Percentiles rank a stretch among this genome's conserved stretches.
Evolutionary conservation across 2,888 invertebrate species (phyloP).

Genomic region (Biston stratarius): DNA sequence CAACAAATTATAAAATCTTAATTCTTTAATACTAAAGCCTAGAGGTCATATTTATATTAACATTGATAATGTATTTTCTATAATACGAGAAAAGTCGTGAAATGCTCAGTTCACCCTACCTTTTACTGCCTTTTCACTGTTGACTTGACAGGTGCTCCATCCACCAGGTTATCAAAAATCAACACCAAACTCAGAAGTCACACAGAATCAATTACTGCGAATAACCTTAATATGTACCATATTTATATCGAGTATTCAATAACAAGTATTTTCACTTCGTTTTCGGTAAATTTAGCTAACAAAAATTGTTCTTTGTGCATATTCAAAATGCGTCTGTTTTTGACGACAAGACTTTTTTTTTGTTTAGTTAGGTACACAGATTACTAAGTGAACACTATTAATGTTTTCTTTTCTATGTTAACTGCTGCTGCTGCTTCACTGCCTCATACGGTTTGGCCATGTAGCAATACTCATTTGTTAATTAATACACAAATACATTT

Average conservation of each 20-base stretch:
- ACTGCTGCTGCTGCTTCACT: not conserved
- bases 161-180: conserved; percentile 30
- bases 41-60: too few species aligned
- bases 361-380: too few species aligned
- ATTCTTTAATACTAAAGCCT: not conserved
- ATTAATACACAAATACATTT: too few species aligned
- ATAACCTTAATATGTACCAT: not conserved
- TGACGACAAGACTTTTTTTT: not conserved
- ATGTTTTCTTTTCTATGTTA: too few species aligned
- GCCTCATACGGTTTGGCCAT: not conserved
- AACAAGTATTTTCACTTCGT: not conserved
- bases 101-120: conserved; percentile 54
- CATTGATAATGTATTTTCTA: conserved; percentile 6
- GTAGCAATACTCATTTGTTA: too few species aligned
- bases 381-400: too few species aligned
- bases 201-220: conserved; percentile 13
- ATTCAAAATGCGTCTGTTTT: not conserved
- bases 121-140: conserved; percentile 51
- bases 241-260: too few species aligned
- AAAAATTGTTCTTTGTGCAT: not conserved
- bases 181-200: conserved; percentile 26
- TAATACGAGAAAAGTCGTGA: conserved; percentile 44
- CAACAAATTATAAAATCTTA: not conserved
- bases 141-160: conserved; percentile 50
- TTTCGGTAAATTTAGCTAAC: not conserved